Percentiles rank a stretch among this genome's conserved stretches.
Conservation (phyloP, 2,797 vertebrate species). For the Anolis apletophallus region DNA sequence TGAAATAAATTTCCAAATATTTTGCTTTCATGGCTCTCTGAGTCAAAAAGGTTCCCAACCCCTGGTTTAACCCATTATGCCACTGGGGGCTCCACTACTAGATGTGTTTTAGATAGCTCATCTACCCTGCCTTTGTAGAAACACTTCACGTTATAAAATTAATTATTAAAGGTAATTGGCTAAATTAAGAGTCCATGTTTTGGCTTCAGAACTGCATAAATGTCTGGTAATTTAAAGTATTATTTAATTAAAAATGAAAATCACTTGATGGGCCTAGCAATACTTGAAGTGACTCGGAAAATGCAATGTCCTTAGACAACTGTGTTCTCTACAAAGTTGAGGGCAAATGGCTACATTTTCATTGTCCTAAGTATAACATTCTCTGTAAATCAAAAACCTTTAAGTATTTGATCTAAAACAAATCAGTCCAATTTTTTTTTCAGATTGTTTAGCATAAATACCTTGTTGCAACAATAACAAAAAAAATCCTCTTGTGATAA, state of each 20-base stretch:
- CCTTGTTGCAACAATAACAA: too few species aligned
- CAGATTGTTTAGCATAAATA: neutral
- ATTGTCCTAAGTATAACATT: neutral
- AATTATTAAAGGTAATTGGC: neutral
- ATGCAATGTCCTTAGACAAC: neutral
- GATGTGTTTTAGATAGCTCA: too few species aligned
- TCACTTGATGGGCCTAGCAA: neutral
- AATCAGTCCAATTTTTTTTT: neutral
- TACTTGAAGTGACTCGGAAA: neutral
- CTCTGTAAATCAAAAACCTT: neutral
- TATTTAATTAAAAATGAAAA: neutral
- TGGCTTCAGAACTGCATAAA: neutral
- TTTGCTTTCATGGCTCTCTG: too few species aligned
- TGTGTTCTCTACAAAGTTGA: neutral
- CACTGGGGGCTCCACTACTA: too few species aligned
- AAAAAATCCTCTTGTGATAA: too few species aligned
- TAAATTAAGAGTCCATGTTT: neutral
- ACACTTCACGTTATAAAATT: neutral
- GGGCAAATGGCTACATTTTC: neutral
- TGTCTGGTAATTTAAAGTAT: neutral
- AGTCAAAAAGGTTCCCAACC: too few species aligned
- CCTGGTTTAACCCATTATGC: too few species aligned
- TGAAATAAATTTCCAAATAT: too few species aligned
- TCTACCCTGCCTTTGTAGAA: neutral
- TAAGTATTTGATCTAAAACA: neutral